Percentiles rank a stretch among this genome's conserved stretches.
These are phyloP conservation scores for Drosophila differens DNA, from an alignment of 2,888 invertebrate species.

Conservation along the genomic window DNA sequence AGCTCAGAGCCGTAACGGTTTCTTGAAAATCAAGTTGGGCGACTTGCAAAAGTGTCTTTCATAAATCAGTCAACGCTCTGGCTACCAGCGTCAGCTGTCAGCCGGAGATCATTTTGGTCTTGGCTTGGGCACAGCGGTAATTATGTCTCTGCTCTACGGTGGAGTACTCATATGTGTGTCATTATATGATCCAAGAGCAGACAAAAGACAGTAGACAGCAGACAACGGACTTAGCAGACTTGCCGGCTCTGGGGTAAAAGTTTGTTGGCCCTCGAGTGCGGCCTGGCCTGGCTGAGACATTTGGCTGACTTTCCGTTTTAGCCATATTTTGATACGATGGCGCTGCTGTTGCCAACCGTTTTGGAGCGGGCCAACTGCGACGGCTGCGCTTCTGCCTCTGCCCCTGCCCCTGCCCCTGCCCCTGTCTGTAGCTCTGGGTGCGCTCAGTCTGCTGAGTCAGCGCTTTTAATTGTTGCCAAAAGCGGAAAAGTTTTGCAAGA, in stretches of 20 bases:
- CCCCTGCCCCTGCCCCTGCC: conserved; percentile 7
- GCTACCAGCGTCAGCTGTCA: conserved; percentile 73
- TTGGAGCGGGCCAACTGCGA: conserved; percentile 56
- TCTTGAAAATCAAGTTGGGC: conserved; percentile 75
- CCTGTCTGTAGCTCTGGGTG: conserved; percentile 2
- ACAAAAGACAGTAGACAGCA: conserved; percentile 14
- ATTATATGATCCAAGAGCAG: conserved; percentile 51
- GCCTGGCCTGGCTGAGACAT: conserved; percentile 42
- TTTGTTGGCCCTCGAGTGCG: conserved; percentile 64
- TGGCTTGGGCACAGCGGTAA: conserved; percentile 67
- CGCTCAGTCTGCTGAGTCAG: conserved; percentile 63
- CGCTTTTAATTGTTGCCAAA: conserved; percentile 74
- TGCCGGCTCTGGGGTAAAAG: conserved; percentile 66
- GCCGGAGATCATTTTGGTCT: conserved; percentile 67
- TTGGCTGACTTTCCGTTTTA: conserved; percentile 52
- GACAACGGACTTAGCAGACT: conserved; percentile 43
- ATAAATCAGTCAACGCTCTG: conserved; percentile 76
- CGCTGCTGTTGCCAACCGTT: conserved; percentile 51
- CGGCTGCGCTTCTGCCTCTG: conserved; percentile 30
- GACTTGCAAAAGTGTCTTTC: conserved; percentile 79
- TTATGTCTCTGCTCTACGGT: conserved; percentile 43
- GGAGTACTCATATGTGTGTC: conserved; percentile 54
- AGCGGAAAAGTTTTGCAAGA: conserved; percentile 68
- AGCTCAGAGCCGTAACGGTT: conserved; percentile 71
- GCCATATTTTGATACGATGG: conserved; percentile 45